Conservation (phyloP, 2,888 invertebrate species). For the Cylloceria caligata region DNA sequence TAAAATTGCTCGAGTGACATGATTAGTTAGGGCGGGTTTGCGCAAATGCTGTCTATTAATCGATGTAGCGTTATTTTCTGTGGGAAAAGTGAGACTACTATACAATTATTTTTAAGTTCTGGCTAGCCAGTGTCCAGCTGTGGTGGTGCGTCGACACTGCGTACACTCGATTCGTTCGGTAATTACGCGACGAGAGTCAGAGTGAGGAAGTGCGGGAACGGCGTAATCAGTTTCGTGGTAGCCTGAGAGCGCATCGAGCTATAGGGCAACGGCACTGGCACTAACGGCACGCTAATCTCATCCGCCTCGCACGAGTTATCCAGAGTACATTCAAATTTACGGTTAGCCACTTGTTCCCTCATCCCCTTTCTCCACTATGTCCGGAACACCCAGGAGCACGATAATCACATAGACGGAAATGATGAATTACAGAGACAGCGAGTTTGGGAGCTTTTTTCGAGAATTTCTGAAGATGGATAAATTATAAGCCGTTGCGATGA, state of each 20-base stretch:
- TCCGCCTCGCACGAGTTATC: constrained; percentile 2
- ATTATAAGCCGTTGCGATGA: not conserved
- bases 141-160: not conserved
- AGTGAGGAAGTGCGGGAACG: constrained; percentile 32
- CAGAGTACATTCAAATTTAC: constrained; percentile 24
- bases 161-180: constrained; percentile 46
- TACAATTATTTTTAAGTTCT: constrained; percentile 41
- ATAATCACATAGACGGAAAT: constrained; percentile 40
- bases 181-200: constrained; percentile 53
- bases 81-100: constrained; percentile 47
- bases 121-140: constrained; percentile 47
- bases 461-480: constrained; percentile 6
- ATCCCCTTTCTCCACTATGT: not conserved
- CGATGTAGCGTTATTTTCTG: constrained; percentile 35
- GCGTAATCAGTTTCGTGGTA: constrained; percentile 42
- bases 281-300: constrained; percentile 3
- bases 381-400: constrained; percentile 34
- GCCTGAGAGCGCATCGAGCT: constrained; percentile 1
- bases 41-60: constrained; percentile 52
- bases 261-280: constrained; percentile 3
- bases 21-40: constrained; percentile 36
- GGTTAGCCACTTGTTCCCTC: constrained; percentile 18
- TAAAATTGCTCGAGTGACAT: constrained; percentile 42
- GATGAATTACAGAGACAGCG: constrained; percentile 39
- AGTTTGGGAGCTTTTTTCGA: constrained; percentile 4